Evolutionary conservation across 2,888 invertebrate species (phyloP), one percentile per base, ranked within the genome.

Genomic region (Drosophila ustulata): DNA sequence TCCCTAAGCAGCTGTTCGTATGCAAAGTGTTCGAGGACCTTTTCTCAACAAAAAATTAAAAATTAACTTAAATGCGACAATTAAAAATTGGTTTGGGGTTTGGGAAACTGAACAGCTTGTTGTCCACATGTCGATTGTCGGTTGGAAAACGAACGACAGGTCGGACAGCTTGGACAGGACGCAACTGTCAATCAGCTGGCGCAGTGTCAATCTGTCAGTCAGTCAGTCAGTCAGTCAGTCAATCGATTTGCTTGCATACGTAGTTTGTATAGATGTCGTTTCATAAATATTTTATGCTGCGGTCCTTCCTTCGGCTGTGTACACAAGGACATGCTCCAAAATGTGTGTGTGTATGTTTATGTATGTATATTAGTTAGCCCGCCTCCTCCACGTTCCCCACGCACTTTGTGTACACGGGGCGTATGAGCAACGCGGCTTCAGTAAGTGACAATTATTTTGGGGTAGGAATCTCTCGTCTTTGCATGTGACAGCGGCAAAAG

Each of bases 401-500:
- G 13, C 47, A 41, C 26, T 13, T 46, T 45, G 45, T 9, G 26
- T 28, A 46, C 32, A 71, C 47, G 47, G 53, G 37, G 53, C 53
- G 50, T 56, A 59, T 64, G 53, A 50, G 59, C 47, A 37, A 39
- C 62, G 63, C 58, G 46, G 25, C 46, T 52, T 45, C 73, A 69
- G 82, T 80, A 82, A 84, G 88, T 84, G 83, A 88, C 83, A 84
- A 88, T 84, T 86, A 86, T 88, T 78, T 75, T 73, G 52, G 78
- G 80, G 78, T 68, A 63, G 70, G 64, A 51, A 63, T 51, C 58
- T 55, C 43, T 53, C 43, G 23, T 25, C 11, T 68, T 66, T 47
- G 43, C 52, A 18, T 18, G 18, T 18, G 18, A 18, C 18, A 18
- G 18, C 39, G 11, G 49, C 34, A 45, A 62, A 58, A 55, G 53